phyloP scores from a whole-genome alignment of 2,888 invertebrate species.

The Epistrophe grossulariae region DNA sequence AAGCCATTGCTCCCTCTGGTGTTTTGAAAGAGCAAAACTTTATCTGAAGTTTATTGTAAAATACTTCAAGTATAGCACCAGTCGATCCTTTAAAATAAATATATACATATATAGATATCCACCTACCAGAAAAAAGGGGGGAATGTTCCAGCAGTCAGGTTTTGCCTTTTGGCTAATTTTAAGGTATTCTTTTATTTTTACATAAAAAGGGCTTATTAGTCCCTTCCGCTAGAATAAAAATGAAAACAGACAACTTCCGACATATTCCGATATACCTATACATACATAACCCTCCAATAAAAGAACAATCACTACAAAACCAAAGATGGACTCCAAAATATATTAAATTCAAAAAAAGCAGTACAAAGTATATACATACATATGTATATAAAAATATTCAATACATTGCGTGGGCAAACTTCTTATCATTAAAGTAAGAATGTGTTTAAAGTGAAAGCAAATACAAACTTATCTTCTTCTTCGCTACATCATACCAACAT shows the following conservation, averaged over 20 bases:
- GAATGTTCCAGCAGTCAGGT: not conserved
- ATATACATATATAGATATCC: not conserved
- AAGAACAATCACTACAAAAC: slow-evolving; percentile 40
- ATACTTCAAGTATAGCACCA: not conserved
- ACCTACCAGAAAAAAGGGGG: not conserved
- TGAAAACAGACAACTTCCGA: slow-evolving; percentile 49
- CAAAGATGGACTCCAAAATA: not conserved
- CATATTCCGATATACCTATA: not conserved
- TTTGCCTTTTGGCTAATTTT: slow-evolving; percentile 20
- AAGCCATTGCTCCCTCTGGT: slow-evolving; percentile 3
- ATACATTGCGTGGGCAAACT: slow-evolving; percentile 25
- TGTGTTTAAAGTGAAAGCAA: slow-evolving; percentile 15
- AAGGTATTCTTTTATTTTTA: slow-evolving; percentile 43
- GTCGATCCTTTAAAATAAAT: not conserved
- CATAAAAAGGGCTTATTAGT: slow-evolving; percentile 37
- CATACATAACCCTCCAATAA: not conserved
- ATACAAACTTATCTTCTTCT: slow-evolving; percentile 7
- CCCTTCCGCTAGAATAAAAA: slow-evolving; percentile 30
- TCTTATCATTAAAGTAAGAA: slow-evolving; percentile 20
- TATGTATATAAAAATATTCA: slow-evolving; percentile 10
- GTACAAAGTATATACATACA: not conserved
- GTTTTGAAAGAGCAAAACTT: slow-evolving; percentile 8
- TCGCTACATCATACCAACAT: not conserved
- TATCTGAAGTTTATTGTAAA: slow-evolving; percentile 1
- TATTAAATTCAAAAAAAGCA: not conserved